Evolutionary conservation across 2,888 invertebrate genomes (phyloP), one percentile per base, ranked within the genome.

Genomic region (Buathra laborator): DNA sequence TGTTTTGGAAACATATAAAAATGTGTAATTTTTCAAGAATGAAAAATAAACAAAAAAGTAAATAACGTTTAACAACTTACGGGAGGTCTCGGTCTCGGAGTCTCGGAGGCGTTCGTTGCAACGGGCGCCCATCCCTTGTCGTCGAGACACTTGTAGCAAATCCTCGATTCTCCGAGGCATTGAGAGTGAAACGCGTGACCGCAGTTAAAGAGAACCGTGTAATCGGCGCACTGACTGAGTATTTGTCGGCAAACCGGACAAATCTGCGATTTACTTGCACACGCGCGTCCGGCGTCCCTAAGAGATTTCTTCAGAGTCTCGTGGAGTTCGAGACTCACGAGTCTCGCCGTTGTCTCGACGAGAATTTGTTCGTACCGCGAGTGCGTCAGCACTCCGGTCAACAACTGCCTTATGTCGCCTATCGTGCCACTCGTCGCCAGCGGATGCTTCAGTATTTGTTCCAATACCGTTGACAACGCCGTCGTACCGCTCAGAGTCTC

Each of bases 281-380:
- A 92, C n/a, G 91, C 94, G 86, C 87, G 93, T 32, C 92, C 92
- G 43, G 93, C 90, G 24, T 93, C 90, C 48, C 92, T 93, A 37
- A 94, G 87, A 29, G 92, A 89, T 77, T 89, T 92, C 87, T 93
- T 93, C 32, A 94, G 85, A 37, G 91, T 90, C 75, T 94, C 94
- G 90, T 97, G 97, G 72, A 97, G 94, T 94, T 97, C 97, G 76
- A 95, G 94, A 88, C 97, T 96, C 59, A 97, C 94, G 59, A 97
- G 94, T 86, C 95, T 95, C 66, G 96, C 95, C 3, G 96, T 96
- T 0, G 96, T 96, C 87, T 95, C 95, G 88, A 97, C 95, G 89
- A 97, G 95, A 67, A 96, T 95, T 90, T 96, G 96, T 92, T 98
- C 97, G 91, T 97, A 97, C 48, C 96, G 95, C 85, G 97, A 97